phyloP scores from a whole-genome alignment of 2,113 vertebrate genomes.

The Euleptes europaea region DNA sequence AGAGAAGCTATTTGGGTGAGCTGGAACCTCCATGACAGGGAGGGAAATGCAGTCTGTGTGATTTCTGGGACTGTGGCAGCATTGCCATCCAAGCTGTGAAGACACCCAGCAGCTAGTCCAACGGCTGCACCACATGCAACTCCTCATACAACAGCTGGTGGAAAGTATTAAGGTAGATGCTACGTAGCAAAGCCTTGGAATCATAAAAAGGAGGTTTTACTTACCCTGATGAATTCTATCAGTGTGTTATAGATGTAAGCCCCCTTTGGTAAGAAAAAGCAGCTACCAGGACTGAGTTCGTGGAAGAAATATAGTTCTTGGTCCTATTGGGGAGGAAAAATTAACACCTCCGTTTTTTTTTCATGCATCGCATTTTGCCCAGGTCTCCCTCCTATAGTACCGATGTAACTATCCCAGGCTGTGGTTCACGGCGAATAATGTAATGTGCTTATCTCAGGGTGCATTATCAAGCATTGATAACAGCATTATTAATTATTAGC shows the following conservation, averaged over 20 bases:
- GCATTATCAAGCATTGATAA: too few relatives aligned
- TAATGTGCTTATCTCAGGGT: too few relatives aligned
- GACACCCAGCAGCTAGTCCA: not conserved
- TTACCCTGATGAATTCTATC: conserved; percentile 92
- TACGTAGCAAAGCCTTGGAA: too few relatives aligned
- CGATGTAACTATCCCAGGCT: not conserved
- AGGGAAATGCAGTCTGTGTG: not conserved
- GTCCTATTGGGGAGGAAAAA: conserved; percentile 77
- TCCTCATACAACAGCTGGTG: too few relatives aligned
- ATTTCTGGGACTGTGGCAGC: not conserved
- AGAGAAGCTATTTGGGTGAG: too few relatives aligned
- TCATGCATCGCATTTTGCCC: conserved; percentile 70
- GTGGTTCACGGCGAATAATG: not conserved
- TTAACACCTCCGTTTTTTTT: not conserved
- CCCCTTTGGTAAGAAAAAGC: conserved; percentile 97
- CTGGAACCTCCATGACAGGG: not conserved
- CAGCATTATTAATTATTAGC: too few relatives aligned
- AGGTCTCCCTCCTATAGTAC: not conserved
- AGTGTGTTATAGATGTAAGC: conserved; percentile 93
- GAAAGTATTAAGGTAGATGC: too few relatives aligned
- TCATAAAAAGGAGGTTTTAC: conserved; percentile 24
- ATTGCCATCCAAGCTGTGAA: not conserved
- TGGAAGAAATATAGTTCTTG: conserved; percentile 99
- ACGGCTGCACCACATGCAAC: too few relatives aligned
- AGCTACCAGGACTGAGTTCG: conserved; percentile 96